Percentiles rank a stretch among this genome's conserved stretches.
Conservation (phyloP, 2,888 invertebrate species). For the Chalcosyrphus nemorum region DNA sequence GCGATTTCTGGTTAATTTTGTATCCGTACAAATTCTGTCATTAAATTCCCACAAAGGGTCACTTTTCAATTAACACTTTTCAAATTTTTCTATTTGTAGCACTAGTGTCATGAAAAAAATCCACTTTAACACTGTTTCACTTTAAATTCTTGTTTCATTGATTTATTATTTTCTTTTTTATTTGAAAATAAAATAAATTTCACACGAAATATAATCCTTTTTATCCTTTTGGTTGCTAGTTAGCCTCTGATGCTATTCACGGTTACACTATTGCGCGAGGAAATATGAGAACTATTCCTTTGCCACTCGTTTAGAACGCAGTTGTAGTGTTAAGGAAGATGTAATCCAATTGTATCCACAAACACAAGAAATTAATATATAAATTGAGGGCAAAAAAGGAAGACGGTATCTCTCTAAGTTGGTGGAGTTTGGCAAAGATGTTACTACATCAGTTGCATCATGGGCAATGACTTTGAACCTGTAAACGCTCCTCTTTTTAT, state of each 20-base stretch:
- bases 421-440: conserved; percentile 75
- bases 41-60: conserved; percentile 13
- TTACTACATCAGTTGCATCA: conserved; percentile 83
- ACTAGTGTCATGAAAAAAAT: conserved; percentile 34
- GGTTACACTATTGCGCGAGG: conserved; percentile 5
- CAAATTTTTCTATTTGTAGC: not conserved
- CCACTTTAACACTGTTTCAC: conserved; percentile 27
- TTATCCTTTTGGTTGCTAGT: conserved; percentile 18
- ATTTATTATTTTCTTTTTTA: not conserved
- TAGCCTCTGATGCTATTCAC: conserved; percentile 26
- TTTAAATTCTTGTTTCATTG: not conserved
- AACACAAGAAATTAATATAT: conserved; percentile 30
- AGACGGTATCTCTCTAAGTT: conserved; percentile 43
- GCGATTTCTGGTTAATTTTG: not conserved
- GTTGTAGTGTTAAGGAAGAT: not conserved
- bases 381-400: conserved; percentile 57
- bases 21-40: conserved; percentile 21
- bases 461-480: conserved; percentile 83
- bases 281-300: not conserved
- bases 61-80: conserved; percentile 14
- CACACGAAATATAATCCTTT: not conserved
- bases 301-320: not conserved
- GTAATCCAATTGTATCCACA: conserved; percentile 30
- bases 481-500: conserved; percentile 82
- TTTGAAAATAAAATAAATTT: not conserved